Evolutionary conservation across 2,888 invertebrate species (phyloP).

Genomic region (Brenthis ino): DNA sequence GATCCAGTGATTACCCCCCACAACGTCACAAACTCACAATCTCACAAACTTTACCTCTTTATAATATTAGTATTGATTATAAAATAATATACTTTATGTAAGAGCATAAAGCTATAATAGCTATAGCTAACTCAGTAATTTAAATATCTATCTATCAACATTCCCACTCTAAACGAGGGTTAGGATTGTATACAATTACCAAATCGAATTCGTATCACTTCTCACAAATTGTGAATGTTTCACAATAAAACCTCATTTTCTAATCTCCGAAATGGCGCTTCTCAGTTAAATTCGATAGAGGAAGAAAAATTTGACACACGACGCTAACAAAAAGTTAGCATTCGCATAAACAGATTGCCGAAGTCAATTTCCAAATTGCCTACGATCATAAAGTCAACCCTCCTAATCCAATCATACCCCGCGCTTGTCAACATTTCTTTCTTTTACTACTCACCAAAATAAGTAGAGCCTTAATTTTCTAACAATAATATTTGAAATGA

Average conservation of each 20-base stretch:
- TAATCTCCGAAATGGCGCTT: constrained; percentile 52
- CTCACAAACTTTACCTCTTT: too few species aligned
- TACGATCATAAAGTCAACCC: constrained; percentile 78
- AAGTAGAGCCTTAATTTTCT: constrained; percentile 50
- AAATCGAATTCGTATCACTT: constrained; percentile 18
- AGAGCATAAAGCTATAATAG: too few species aligned
- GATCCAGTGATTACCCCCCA: too few species aligned
- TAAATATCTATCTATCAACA: not conserved
- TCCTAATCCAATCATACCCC: constrained; percentile 79
- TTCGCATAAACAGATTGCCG: constrained; percentile 72
- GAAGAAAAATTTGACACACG: constrained; percentile 64
- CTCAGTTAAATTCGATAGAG: constrained; percentile 56
- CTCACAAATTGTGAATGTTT: constrained; percentile 19
- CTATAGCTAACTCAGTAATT: too few species aligned
- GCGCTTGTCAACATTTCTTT: constrained; percentile 80
- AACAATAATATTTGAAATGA: not conserved
- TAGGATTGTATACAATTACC: constrained; percentile 16
- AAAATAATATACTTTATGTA: too few species aligned
- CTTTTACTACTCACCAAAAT: constrained; percentile 59
- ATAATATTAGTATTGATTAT: too few species aligned
- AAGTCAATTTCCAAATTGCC: constrained; percentile 81
- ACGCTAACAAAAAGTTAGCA: constrained; percentile 65
- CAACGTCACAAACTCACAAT: too few species aligned
- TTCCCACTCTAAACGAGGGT: not conserved
- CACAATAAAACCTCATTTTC: constrained; percentile 40